Percentiles rank a stretch among this genome's conserved stretches.
phyloP scores from a whole-genome alignment of 1,140 invertebrate genomes.

The Cyclina sinensis region DNA sequence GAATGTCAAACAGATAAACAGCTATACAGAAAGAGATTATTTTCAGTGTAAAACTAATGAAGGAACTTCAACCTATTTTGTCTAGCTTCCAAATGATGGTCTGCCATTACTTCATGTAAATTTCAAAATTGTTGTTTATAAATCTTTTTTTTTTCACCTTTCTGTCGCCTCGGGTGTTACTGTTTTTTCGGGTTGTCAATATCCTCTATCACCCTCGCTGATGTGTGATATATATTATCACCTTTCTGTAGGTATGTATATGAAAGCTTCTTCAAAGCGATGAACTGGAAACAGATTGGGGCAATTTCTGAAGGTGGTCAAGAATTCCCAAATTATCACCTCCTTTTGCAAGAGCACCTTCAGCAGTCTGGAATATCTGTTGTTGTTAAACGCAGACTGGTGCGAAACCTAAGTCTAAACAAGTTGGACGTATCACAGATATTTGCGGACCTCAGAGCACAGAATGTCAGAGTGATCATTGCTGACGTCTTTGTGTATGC shows the following conservation, averaged over 20 bases:
- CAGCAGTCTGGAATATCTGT: slow-evolving; percentile 89
- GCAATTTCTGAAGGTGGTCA: slow-evolving; percentile 93
- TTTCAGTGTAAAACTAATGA: too few relatives aligned
- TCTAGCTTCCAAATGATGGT: too few relatives aligned
- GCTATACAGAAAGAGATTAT: too few relatives aligned
- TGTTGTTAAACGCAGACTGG: slow-evolving; percentile 91
- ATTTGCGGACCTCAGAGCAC: slow-evolving; percentile 90
- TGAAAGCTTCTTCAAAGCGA: slow-evolving; percentile 89
- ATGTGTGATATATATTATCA: too few relatives aligned
- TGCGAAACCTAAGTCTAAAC: slow-evolving; percentile 64
- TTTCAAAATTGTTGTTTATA: too few relatives aligned
- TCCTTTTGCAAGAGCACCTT: slow-evolving; percentile 89
- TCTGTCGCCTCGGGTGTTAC: too few relatives aligned
- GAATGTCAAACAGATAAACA: too few relatives aligned
- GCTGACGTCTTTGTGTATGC: slow-evolving; percentile 91
- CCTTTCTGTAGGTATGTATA: slow-evolving; percentile 89
- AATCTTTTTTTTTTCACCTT: too few relatives aligned
- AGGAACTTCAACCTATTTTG: too few relatives aligned
- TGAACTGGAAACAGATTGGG: slow-evolving; percentile 91
- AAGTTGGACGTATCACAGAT: slow-evolving; percentile 88
- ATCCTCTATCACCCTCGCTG: too few relatives aligned
- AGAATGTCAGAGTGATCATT: slow-evolving; percentile 91
- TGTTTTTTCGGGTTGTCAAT: too few relatives aligned
- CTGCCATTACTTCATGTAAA: too few relatives aligned
- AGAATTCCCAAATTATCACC: slow-evolving; percentile 93